Evolutionary conservation across 2,888 invertebrate genomes (phyloP).

Genomic region (Neoaliturus tenellus): DNA sequence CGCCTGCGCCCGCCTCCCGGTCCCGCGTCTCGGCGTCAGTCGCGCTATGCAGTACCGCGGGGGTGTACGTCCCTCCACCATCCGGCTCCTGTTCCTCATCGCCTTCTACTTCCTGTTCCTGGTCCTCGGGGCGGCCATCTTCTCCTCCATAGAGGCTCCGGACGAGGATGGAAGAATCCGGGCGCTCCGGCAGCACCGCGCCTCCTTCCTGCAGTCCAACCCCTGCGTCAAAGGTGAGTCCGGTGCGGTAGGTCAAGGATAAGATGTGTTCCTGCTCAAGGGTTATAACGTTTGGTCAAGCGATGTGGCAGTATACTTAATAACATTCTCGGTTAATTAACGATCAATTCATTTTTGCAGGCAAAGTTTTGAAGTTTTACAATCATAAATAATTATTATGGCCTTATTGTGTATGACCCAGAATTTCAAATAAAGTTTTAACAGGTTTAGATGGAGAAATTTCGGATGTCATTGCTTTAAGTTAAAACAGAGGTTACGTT

Average conservation of each 20-base stretch:
- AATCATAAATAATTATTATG: too few species aligned
- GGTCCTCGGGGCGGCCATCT: constrained; percentile 84
- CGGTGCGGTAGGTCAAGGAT: constrained; percentile 69
- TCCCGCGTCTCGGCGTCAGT: constrained; percentile 15
- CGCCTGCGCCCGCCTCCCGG: constrained; percentile 7
- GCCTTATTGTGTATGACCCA: too few species aligned
- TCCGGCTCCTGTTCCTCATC: constrained; percentile 72
- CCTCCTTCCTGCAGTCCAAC: constrained; percentile 78
- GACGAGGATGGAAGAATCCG: constrained; percentile 78
- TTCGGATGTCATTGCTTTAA: too few species aligned
- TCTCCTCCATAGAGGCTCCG: constrained; percentile 87
- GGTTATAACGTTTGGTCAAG: too few species aligned
- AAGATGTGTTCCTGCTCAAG: too few species aligned
- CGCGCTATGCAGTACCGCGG: constrained; percentile 58
- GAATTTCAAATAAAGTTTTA: too few species aligned
- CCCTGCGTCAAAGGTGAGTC: constrained; percentile 80
- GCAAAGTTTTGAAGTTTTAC: too few species aligned
- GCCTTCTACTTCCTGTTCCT: constrained; percentile 77
- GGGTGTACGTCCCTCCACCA: constrained; percentile 69
- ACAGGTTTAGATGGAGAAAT: too few species aligned
- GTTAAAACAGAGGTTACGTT: too few species aligned
- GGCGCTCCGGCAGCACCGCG: constrained; percentile 76
- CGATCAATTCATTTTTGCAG: too few species aligned
- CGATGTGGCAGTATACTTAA: too few species aligned
- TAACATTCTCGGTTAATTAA: too few species aligned